Evolutionary conservation across 2,797 vertebrate species (phyloP), one percentile per base, ranked within the genome.

Genomic region (Vireo griseus): DNA sequence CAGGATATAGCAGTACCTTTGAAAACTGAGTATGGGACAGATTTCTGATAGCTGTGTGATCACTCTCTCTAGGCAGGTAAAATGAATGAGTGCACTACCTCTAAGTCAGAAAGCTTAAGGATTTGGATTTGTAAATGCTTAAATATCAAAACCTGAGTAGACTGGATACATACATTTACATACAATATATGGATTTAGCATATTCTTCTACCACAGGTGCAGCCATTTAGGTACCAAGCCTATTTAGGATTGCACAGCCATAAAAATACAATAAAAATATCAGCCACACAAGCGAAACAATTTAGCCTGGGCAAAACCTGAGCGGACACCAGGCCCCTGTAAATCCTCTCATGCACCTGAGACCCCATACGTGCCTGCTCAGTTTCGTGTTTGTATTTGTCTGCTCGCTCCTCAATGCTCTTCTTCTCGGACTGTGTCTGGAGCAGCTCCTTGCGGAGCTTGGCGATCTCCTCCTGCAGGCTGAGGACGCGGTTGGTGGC

Each of bases 341-440:
- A 66, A 40, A 59, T 29, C 13, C 62, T 61, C 31, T 58, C 74
- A 35, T 11, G 45, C 67, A 62, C 8, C 42, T 50, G 51, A 21
- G 47, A 37, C 74, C 24, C 47, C 39, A 42, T 19, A 69, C 93
- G 61, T 94, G 99, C 99, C 98, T 98, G 96, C 85, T 99, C 99
- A 11, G 99, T 99, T 96, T 99, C 99, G 31, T 97, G 96, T 96
- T 98, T 98, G 97, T 99, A 99, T 42, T 88, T 98, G 83, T 98
- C 97, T 2, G 99, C 98, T 98, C 98, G 95, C 59, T 99, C 98
- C 95, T 99, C 98, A 52, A 99, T 99, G 74, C 96, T 98, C 96
- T 98, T 99, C 97, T 99, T 99, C 97, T 99, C 99, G 16, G 98
- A 97, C 95, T 97, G 99, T 1, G 99, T 99, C 82, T 97, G 96